Conservation (phyloP, 2,797 vertebrate species). For the Acrossocheilus wenchowensis region DNA sequence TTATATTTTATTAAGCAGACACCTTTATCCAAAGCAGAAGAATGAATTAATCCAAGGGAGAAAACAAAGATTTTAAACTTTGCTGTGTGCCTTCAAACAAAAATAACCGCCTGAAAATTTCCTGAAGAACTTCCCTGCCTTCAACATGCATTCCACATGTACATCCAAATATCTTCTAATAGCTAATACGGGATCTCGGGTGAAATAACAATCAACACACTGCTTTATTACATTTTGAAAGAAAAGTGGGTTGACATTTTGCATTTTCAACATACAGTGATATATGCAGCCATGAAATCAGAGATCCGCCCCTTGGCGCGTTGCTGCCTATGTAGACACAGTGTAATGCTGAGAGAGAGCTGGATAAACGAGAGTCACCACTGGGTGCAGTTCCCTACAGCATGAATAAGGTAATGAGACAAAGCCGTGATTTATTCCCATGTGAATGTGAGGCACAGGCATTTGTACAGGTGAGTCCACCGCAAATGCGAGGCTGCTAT, state of each 20-base stretch:
- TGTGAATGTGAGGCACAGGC: conserved; percentile 60
- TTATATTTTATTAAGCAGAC: background rate
- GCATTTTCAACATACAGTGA: background rate
- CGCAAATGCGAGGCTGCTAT: conserved; percentile 65
- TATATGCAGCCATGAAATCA: conserved; percentile 7
- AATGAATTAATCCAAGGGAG: background rate
- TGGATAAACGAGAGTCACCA: conserved; percentile 61
- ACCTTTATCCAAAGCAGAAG: background rate
- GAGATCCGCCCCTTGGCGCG: background rate
- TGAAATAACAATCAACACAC: background rate
- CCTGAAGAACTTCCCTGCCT: background rate
- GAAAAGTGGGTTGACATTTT: background rate
- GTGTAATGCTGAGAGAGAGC: conserved; percentile 47
- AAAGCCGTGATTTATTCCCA: conserved; percentile 66
- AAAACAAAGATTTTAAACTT: background rate
- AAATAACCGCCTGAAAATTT: background rate
- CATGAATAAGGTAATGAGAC: conserved; percentile 71
- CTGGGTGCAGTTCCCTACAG: conserved; percentile 65
- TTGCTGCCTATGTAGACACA: background rate
- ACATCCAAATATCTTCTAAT: background rate
- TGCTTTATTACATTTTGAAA: conserved; percentile 6
- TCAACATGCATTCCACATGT: background rate
- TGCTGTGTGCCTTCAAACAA: background rate
- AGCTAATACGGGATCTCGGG: background rate
- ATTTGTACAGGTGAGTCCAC: conserved; percentile 55